Evolutionary conservation across 2,888 invertebrate species (phyloP).

Genomic region (Apodemia mormo): DNA sequence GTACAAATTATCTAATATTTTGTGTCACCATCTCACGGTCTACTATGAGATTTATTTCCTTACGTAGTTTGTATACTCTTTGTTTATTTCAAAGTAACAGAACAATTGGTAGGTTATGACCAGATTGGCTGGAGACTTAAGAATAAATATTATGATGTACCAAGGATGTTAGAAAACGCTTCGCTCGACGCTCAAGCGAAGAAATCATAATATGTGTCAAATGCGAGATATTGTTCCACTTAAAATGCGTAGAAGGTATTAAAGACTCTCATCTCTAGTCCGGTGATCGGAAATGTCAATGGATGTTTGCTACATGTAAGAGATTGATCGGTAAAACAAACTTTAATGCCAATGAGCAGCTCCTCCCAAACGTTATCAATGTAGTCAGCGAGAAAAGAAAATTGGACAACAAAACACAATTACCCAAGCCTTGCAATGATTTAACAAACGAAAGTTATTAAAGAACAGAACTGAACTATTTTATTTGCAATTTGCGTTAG

Average conservation of each 20-base stretch:
- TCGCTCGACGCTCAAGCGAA: conserved; percentile 41
- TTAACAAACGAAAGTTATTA: conserved; percentile 52
- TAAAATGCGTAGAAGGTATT: conserved; percentile 44
- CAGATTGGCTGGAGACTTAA: neutral
- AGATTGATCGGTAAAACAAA: conserved; percentile 40
- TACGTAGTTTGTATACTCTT: too few species aligned
- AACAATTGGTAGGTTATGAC: too few species aligned
- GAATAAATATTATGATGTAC: conserved; percentile 45
- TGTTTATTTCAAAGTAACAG: too few species aligned
- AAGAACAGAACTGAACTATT: conserved; percentile 40
- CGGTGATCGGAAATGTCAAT: conserved; percentile 53
- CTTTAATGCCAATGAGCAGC: conserved; percentile 36
- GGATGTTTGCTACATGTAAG: conserved; percentile 60
- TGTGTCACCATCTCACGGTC: too few species aligned
- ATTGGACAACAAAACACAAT: conserved; percentile 61
- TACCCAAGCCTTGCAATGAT: conserved; percentile 61
- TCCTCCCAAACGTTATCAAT: conserved; percentile 46
- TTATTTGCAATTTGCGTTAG: too few species aligned
- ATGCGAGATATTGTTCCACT: conserved; percentile 50
- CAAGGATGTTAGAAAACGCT: conserved; percentile 52
- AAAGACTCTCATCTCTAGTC: conserved; percentile 43
- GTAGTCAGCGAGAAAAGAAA: conserved; percentile 60
- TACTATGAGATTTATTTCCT: too few species aligned
- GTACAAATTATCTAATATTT: too few species aligned
- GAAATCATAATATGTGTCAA: conserved; percentile 46